Conservation (phyloP, 1,140 invertebrate genomes). For the Bursaphelenchus mucronatus region DNA sequence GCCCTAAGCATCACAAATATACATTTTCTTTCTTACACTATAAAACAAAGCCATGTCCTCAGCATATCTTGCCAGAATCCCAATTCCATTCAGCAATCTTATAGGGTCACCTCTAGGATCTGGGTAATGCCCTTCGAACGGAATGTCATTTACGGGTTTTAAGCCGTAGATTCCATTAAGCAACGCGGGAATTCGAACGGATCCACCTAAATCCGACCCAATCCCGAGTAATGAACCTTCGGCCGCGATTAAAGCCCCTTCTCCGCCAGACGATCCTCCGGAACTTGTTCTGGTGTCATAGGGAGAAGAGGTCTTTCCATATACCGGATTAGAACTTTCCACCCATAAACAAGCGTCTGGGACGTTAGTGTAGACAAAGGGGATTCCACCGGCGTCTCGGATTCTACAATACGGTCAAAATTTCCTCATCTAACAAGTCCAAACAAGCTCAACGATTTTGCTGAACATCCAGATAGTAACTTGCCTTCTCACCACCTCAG, state of each 20-base stretch:
- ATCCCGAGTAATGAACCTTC: conserved; percentile 72
- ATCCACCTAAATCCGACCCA: conserved; percentile 67
- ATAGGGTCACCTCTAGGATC: too few relatives aligned
- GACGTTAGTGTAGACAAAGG: too few relatives aligned
- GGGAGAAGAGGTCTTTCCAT: conserved; percentile 79
- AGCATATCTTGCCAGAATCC: too few relatives aligned
- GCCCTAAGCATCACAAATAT: too few relatives aligned
- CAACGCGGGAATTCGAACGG: conserved; percentile 12
- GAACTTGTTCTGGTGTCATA: conserved; percentile 79
- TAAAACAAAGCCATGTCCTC: too few relatives aligned
- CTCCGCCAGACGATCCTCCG: conserved; percentile 66
- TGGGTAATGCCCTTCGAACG: too few relatives aligned
- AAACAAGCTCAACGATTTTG: too few relatives aligned
- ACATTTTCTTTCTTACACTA: too few relatives aligned
- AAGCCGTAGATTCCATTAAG: conserved; percentile 79
- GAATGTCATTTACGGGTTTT: conserved; percentile 67
- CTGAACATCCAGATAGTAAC: neutral
- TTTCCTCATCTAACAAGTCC: neutral
- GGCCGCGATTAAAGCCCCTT: conserved; percentile 52
- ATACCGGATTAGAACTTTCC: conserved; percentile 79
- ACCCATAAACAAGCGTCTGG: conserved; percentile 66
- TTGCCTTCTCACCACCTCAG: neutral
- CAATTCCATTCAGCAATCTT: too few relatives aligned
- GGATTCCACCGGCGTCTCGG: conserved; percentile 71
- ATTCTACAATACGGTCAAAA: conserved; percentile 58